Conservation (phyloP, 35 echinoderm and acorn worm genomes). For the Hemicentrotus pulcherrimus region DNA sequence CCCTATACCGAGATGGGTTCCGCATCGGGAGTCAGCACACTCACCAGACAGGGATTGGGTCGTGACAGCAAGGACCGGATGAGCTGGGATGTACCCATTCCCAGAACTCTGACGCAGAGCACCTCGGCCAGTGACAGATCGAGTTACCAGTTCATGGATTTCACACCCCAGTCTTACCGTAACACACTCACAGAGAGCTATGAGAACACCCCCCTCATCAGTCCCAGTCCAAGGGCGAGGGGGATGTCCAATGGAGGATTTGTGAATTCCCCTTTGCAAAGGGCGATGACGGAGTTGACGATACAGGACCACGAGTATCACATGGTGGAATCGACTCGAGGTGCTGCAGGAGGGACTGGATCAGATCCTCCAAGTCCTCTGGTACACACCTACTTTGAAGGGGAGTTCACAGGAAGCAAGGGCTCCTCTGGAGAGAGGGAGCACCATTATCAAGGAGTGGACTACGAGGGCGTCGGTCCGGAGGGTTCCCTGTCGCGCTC, state of each 20-base stretch:
- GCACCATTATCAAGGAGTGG: constrained; percentile 41
- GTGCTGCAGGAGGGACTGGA: constrained; percentile 19
- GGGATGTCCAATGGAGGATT: constrained; percentile 66
- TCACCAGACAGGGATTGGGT: constrained; percentile 20
- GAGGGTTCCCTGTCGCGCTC: constrained; percentile 34
- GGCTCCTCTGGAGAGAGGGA: constrained; percentile 58
- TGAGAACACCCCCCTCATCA: constrained; percentile 84
- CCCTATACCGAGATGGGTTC: constrained; percentile 37
- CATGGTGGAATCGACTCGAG: not conserved
- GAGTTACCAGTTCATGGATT: constrained; percentile 38
- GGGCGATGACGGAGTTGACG: constrained; percentile 19
- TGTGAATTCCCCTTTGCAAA: constrained; percentile 54
- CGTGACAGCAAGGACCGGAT: constrained; percentile 37
- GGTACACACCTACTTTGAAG: constrained; percentile 16
- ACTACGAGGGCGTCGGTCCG: constrained; percentile 44
- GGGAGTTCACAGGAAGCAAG: not conserved
- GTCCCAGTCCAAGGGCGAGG: constrained; percentile 57
- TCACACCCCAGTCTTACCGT: constrained; percentile 39
- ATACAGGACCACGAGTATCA: constrained; percentile 27
- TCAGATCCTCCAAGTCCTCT: constrained; percentile 25
- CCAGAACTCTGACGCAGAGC: constrained; percentile 20
- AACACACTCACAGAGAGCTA: constrained; percentile 66
- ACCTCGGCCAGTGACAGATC: constrained; percentile 35
- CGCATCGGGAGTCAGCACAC: not conserved
- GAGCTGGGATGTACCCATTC: constrained; percentile 34